These are phyloP conservation scores for Mionectes olivaceus DNA, from an alignment of 2,797 vertebrate species.

Conservation along the genomic window DNA sequence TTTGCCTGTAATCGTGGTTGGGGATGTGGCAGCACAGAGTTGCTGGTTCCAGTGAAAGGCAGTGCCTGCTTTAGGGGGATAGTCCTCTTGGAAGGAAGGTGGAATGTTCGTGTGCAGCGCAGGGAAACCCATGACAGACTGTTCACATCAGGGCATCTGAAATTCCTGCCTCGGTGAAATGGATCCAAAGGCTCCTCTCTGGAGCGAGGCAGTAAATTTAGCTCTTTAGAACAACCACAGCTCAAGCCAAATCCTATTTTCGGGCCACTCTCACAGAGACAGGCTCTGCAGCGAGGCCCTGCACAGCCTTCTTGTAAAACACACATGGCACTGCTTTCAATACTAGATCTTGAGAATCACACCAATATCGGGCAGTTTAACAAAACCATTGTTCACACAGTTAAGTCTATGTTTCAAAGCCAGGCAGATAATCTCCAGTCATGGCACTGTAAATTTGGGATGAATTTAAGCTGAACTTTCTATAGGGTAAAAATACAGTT, in stretches of 20 bases:
- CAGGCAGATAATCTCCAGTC: not conserved
- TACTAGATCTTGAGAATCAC: not conserved
- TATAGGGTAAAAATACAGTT: not conserved
- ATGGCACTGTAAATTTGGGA: rapidly evolving
- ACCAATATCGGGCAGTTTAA: rapidly evolving
- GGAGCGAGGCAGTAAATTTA: not conserved
- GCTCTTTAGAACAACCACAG: not conserved
- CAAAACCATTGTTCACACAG: not conserved
- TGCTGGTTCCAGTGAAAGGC: not conserved
- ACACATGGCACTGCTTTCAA: rapidly evolving
- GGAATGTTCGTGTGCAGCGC: not conserved
- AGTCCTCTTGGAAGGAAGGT: not conserved
- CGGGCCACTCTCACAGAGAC: not conserved
- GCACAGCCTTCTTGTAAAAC: not conserved
- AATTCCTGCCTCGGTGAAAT: not conserved
- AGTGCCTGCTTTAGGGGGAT: not conserved
- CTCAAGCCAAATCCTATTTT: conserved; percentile 27
- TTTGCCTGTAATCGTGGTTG: not conserved
- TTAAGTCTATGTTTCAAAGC: not conserved
- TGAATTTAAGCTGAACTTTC: not conserved
- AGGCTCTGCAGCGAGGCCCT: not conserved
- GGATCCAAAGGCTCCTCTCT: conserved; percentile 12
- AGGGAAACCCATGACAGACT: conserved; percentile 9
- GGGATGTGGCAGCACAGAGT: not conserved
- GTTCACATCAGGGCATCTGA: not conserved